Percentiles rank a stretch among this genome's conserved stretches.
These are phyloP conservation scores for Uria aalge DNA, from an alignment of 2,113 vertebrate genomes.

Conservation along the genomic window DNA sequence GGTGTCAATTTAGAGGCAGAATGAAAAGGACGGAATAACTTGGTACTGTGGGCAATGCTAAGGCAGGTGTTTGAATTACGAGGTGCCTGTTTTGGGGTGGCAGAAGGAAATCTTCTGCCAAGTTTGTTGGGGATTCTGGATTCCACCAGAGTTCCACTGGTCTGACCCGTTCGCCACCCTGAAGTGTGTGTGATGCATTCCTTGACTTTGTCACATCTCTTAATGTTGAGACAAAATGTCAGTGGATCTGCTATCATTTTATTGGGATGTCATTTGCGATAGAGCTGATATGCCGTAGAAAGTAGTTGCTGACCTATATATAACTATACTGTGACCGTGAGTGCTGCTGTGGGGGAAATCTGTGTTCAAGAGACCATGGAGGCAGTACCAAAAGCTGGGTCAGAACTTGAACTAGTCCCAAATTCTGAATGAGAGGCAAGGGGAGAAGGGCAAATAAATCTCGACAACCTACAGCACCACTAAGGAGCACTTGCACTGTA, in stretches of 20 bases:
- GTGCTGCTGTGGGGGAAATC: not conserved
- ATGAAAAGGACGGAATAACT: not conserved
- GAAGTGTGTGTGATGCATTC: not conserved
- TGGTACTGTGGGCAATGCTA: not conserved
- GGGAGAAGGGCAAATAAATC: not conserved
- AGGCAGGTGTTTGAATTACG: not conserved
- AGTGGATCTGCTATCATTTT: constrained; percentile 17
- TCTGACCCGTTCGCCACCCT: not conserved
- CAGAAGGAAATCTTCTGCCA: not conserved
- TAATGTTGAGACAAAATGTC: constrained; percentile 53
- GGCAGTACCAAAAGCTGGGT: not conserved
- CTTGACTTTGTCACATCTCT: constrained; percentile 13
- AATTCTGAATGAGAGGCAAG: not conserved
- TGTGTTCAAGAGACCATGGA: not conserved
- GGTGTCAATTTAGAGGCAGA: not conserved
- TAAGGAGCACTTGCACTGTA: not conserved
- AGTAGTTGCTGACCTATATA: not conserved
- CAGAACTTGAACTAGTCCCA: not conserved
- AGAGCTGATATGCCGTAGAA: not conserved
- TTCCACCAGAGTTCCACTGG: not conserved
- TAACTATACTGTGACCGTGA: not conserved
- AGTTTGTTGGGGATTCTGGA: not conserved
- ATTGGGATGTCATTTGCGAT: constrained; percentile 22
- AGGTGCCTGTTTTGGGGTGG: not conserved
- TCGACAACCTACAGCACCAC: not conserved